A percentile compares a stretch with the other conserved stretches of the same genome.
Conservation (phyloP, 1,140 invertebrate genomes). For the Octopus bimaculoides region DNA sequence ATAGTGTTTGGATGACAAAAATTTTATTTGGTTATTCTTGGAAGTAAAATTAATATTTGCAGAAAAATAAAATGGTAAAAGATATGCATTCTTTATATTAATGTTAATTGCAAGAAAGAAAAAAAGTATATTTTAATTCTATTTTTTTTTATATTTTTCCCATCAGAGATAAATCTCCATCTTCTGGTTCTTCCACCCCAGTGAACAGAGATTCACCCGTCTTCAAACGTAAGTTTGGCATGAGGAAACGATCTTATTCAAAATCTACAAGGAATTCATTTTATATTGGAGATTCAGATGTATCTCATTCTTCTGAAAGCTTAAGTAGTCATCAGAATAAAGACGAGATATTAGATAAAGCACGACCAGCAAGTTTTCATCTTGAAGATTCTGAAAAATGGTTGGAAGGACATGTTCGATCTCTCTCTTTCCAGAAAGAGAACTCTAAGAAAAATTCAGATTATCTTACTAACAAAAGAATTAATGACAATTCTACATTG, state of each 20-base stretch:
- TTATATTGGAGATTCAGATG: not conserved
- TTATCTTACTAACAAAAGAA: too few relatives aligned
- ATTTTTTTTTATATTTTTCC: not conserved
- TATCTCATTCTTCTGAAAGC: not conserved
- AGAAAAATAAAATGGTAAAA: too few relatives aligned
- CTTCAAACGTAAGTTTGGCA: not conserved
- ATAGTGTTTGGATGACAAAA: too few relatives aligned
- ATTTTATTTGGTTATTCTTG: too few relatives aligned
- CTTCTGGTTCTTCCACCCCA: conserved; percentile 1
- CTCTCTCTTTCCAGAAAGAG: too few relatives aligned
- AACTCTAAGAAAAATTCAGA: too few relatives aligned
- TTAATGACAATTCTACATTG: too few relatives aligned
- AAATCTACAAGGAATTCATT: too few relatives aligned
- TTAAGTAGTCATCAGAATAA: not conserved
- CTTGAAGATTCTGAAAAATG: not conserved
- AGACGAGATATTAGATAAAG: not conserved
- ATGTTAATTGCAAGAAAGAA: too few relatives aligned
- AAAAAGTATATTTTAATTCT: not conserved
- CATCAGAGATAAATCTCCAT: not conserved
- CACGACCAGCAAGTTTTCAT: not conserved
- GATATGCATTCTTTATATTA: too few relatives aligned
- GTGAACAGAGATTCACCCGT: not conserved
- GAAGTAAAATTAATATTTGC: too few relatives aligned
- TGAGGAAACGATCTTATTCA: not conserved
- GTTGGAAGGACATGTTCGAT: not conserved